Evolutionary conservation across 2,113 vertebrate genomes (phyloP).

Genomic region (Ictidomys tridecemlineatus): DNA sequence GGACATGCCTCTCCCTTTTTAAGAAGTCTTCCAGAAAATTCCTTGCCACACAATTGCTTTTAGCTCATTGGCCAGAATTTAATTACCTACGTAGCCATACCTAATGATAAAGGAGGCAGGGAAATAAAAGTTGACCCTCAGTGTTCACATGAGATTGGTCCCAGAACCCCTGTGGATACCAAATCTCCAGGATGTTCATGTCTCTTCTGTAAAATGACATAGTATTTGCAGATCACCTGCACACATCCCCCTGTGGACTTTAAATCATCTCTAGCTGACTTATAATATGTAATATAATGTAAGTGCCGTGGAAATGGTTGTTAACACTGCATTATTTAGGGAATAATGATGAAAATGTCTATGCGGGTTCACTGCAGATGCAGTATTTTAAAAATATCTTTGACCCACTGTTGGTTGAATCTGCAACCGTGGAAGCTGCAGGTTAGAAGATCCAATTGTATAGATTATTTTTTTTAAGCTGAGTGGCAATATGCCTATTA

Average conservation of each 20-base stretch:
- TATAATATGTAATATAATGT: not conserved
- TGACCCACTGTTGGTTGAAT: not conserved
- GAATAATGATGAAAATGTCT: not conserved
- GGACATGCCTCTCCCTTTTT: not conserved
- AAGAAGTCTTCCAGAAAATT: not conserved
- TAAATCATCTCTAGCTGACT: not conserved
- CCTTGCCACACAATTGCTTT: not conserved
- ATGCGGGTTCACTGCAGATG: too few species aligned
- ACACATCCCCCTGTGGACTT: not conserved
- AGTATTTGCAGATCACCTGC: not conserved
- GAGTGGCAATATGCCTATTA: not conserved
- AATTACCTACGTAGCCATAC: not conserved
- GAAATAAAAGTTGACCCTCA: not conserved
- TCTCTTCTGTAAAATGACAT: not conserved
- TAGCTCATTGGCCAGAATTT: not conserved
- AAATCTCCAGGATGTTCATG: not conserved
- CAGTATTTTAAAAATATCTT: not conserved
- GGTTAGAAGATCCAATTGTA: not conserved
- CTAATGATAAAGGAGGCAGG: not conserved
- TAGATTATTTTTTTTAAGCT: not conserved
- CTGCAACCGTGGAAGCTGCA: not conserved
- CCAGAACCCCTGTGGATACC: not conserved
- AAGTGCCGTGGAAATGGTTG: not conserved
- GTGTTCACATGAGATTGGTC: not conserved
- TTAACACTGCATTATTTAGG: not conserved